These are phyloP conservation scores for Rotaria macrura DNA, from an alignment of 2,888 invertebrate genomes.

Conservation along the genomic window DNA sequence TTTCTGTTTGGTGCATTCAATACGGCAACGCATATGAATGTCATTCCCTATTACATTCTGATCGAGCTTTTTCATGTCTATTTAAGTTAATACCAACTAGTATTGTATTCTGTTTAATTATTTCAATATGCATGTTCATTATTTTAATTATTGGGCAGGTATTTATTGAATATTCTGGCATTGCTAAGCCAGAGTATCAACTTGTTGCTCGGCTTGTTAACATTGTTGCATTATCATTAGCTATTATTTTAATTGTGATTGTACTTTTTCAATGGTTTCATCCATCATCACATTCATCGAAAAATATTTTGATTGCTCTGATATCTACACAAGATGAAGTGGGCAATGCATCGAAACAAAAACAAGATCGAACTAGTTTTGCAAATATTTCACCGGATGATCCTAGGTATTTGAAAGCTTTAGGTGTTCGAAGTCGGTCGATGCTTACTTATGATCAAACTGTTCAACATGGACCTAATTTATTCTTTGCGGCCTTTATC, in stretches of 20 bases:
- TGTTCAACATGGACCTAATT: neutral
- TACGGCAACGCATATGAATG: neutral
- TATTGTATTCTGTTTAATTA: neutral
- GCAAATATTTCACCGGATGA: neutral
- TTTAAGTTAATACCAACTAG: neutral
- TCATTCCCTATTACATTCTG: neutral
- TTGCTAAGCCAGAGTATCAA: neutral
- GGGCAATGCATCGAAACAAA: neutral
- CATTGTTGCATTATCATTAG: neutral
- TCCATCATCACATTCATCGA: neutral
- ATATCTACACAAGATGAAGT: neutral
- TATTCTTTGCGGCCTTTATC: neutral
- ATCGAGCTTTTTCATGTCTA: neutral
- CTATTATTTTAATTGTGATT: neutral
- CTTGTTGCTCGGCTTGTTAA: neutral
- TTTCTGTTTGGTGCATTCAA: neutral
- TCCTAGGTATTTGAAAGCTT: neutral
- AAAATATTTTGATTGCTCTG: neutral
- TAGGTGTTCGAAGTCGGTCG: neutral
- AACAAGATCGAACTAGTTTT: neutral
- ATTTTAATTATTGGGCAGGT: neutral
- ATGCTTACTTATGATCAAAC: neutral
- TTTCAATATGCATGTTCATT: neutral
- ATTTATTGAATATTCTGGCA: neutral
- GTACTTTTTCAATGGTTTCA: slow-evolving; percentile 8